Conservation (phyloP, 2,888 invertebrate species). For the Ganaspis brasiliensis region DNA sequence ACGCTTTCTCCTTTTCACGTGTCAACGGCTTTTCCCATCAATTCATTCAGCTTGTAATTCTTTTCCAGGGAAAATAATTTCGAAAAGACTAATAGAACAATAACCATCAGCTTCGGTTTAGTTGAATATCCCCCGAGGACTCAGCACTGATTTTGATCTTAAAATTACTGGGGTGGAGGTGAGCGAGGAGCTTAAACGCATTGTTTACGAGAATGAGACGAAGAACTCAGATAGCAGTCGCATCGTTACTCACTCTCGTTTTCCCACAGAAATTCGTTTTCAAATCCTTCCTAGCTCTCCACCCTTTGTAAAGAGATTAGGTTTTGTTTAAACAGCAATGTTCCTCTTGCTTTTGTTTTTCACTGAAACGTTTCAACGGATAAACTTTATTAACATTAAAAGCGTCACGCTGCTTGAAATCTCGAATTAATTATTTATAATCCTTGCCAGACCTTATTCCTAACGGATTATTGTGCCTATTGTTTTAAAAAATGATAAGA, state of each 20-base stretch:
- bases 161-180: slow-evolving; percentile 29
- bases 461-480: not conserved
- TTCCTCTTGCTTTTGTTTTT: slow-evolving; percentile 1
- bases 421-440: not conserved
- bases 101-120: slow-evolving; percentile 23
- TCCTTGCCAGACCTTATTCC: not conserved
- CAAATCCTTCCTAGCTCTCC: slow-evolving; percentile 3
- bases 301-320: not conserved
- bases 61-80: slow-evolving; percentile 30
- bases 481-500: not conserved
- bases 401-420: not conserved
- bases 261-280: slow-evolving; percentile 32
- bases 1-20: slow-evolving; percentile 16
- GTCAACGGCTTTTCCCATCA: not conserved
- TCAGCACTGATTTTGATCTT: slow-evolving; percentile 28
- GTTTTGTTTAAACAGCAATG: not conserved
- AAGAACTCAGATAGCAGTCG: slow-evolving; percentile 30
- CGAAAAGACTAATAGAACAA: slow-evolving; percentile 26
- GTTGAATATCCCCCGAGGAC: slow-evolving; percentile 29
- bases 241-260: slow-evolving; percentile 34
- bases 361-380: not conserved
- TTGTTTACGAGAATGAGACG: slow-evolving; percentile 27
- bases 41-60: slow-evolving; percentile 28
- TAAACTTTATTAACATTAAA: slow-evolving; percentile 15
- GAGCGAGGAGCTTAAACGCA: slow-evolving; percentile 26